These are phyloP conservation scores for Mesoclemmys tuberculata DNA, from an alignment of 2,113 vertebrate species.

Conservation along the genomic window DNA sequence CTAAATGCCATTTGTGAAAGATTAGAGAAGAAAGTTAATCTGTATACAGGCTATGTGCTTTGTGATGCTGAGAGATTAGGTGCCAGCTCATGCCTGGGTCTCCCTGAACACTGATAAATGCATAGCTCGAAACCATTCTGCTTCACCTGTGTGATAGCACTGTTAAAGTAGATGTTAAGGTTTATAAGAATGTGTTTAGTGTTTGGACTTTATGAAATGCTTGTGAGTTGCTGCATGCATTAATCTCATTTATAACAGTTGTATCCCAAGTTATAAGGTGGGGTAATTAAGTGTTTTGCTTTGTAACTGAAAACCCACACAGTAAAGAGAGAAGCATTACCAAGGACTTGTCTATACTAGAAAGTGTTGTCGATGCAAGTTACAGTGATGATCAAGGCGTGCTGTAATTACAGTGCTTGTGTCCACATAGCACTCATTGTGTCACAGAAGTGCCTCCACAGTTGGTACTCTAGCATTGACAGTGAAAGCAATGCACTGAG, in stretches of 20 bases:
- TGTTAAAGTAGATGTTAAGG: neutral
- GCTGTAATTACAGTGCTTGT: too few species aligned
- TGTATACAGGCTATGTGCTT: neutral
- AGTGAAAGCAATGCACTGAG: too few species aligned
- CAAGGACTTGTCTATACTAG: neutral
- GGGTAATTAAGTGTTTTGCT: neutral
- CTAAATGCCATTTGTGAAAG: neutral
- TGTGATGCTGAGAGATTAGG: neutral
- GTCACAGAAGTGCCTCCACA: too few species aligned
- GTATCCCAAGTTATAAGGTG: neutral
- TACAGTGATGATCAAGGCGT: too few species aligned
- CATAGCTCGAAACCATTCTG: neutral
- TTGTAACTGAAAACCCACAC: neutral
- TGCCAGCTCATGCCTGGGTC: neutral
- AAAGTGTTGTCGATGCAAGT: too few species aligned
- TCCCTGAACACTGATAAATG: neutral
- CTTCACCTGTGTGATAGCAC: neutral
- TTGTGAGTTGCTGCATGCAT: neutral
- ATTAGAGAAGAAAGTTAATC: conserved; percentile 1
- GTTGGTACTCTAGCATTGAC: too few species aligned
- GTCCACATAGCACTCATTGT: too few species aligned
- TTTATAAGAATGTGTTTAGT: neutral
- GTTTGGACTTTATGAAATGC: neutral
- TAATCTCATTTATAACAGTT: neutral
- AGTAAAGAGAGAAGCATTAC: neutral